phyloP scores from a whole-genome alignment of 2,888 invertebrate species.

The Tanytarsus gracilentus region DNA sequence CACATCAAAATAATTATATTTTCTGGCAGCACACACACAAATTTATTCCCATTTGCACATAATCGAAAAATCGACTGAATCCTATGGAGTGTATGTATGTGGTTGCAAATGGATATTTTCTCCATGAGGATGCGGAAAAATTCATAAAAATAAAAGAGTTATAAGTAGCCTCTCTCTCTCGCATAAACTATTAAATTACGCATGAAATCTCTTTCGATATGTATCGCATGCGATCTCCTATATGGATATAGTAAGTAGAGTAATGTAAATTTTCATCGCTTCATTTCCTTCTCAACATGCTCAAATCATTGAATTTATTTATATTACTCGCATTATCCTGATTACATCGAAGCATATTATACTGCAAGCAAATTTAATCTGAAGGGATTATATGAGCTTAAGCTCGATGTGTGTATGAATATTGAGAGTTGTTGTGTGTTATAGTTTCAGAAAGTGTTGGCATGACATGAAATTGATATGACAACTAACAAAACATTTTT shows the following conservation, averaged over 20 bases:
- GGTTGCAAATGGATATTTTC: too few species aligned
- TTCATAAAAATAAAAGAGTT: too few species aligned
- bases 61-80: too few species aligned
- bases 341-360: not conserved
- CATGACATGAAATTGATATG: conserved; percentile 18
- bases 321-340: conserved; percentile 4
- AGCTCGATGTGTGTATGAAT: not conserved
- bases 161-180: too few species aligned
- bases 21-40: not conserved
- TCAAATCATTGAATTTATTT: conserved; percentile 24
- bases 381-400: conserved; percentile 27
- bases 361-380: conserved; percentile 19
- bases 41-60: not conserved
- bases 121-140: too few species aligned
- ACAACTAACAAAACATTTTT: conserved; percentile 20
- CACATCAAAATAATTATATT: conserved; percentile 6
- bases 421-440: not conserved
- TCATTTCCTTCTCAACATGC: conserved; percentile 26
- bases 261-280: conserved; percentile 22
- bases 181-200: too few species aligned
- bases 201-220: too few species aligned
- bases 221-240: too few species aligned
- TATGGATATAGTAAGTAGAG: not conserved
- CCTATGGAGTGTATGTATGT: too few species aligned
- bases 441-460: not conserved